Base-by-base conservation (phyloP, 2,888 invertebrate species). In the Clivina fossor region DNA sequence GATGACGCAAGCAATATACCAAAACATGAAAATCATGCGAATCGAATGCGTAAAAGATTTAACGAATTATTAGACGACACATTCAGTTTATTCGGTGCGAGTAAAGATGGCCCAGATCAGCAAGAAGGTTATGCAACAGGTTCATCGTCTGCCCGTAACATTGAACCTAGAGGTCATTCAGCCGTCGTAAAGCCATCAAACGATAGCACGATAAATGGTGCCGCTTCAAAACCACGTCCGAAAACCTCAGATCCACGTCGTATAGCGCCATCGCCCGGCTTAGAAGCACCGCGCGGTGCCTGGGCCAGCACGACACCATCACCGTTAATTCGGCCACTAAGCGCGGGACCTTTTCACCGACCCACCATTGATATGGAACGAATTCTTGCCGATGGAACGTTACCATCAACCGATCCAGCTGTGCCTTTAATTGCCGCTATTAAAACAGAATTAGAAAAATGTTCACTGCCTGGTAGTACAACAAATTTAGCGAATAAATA, bases 391-490 rank as follows among this genome's bases (percentile, higher is more conserved):
- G 81, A 82, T 60, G 80, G 80, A 3, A 76, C 76, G n/a, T 76
- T 86, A 58, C 70, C 76, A 2, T 75, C 79, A 0, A 79, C 80
- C 44, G 85, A 90, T 70, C 88, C 91, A 0, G 90, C 91, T 0
- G 81, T 90, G 9, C 90, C 91, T 0, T 78, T 92, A 19, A 91
- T 93, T 64, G 84, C 86, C 37, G 90, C 91, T 60, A 92, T 93
- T 67, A 90, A 89, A 71, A 84, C 82, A 58, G 92, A 93, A 64
- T 66, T 75, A 3, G 69, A 70, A 40, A 71, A 69, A 59, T 74
- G 73, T 60, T 71, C 74, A n/a, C 63, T 74, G 41, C 74, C 74
- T 35, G 74, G 74, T 19, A 73, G 73, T 65, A 71, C 71, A 50
- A 66, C 65, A 4, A 69, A 71, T 62, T 64, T 72, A 57, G 63